Evolutionary conservation across 1,140 invertebrate species (phyloP), one percentile per base, ranked within the genome.

Genomic region (Phymorhynchus buccinoides): DNA sequence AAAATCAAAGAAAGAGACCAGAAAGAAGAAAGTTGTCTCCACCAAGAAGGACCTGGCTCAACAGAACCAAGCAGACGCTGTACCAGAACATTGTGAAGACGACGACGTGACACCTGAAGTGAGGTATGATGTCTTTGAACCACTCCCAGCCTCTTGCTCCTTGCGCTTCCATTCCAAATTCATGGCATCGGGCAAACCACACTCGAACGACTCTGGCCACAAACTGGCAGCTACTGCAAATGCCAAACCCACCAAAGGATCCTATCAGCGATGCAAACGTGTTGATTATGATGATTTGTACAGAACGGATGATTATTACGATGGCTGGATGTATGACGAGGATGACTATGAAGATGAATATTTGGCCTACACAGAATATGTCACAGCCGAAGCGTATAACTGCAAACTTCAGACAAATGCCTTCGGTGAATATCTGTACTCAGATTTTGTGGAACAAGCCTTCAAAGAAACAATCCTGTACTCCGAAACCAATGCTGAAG

Each of bases 131-230:
- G 78, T 80, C 27, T 80, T 52, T 32, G 52, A 80, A 27, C n/a
- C 78, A 18, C 35, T 80, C 1, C 78, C 78, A n/a, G 14, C 78
- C 27, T 32, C 42, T 42, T 52, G 44, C 37, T 80, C 78, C 35
- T 30, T 80, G 14, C 78, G 78, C 2, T 80, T 80, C 52, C 42
- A 80, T 3, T 44, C 78, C 2, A 80, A 80, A 32, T 80, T 80
- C 42, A 22, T 18, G 14, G 18, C 78, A 44, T 37, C 30, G 6
- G n/a, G 27, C 27, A 41, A n/a, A n/a, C n/a, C n/a, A n/a, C n/a
- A n/a, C n/a, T n/a, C n/a, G n/a, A n/a, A 6, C 56, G 78, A 42
- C n/a, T 42, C 27, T 9, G 44, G 56, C n/a, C n/a, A 30, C 6
- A 2, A 52, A 9, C 32, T 80, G 42, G 30, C 30, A n/a, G 41